Percentiles rank a stretch among this genome's conserved stretches.
These are phyloP conservation scores for Oncorhynchus keta DNA, from an alignment of 2,113 vertebrate species.

Conservation along the genomic window DNA sequence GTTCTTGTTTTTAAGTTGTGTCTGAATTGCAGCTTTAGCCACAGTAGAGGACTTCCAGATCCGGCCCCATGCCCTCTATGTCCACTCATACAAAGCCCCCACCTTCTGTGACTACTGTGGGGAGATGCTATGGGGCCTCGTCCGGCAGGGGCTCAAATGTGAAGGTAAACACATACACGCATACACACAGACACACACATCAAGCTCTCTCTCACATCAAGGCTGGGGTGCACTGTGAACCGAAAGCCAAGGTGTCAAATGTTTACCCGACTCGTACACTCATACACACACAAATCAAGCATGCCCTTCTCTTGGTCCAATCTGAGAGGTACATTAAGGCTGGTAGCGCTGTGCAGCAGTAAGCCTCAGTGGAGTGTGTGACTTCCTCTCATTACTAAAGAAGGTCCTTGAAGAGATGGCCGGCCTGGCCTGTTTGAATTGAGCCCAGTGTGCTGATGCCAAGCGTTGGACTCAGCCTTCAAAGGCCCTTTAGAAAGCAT, in stretches of 20 bases:
- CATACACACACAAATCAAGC: neutral
- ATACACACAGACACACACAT: neutral
- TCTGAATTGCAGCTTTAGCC: conserved; percentile 84
- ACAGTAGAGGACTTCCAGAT: conserved; percentile 99
- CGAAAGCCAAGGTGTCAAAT: too few species aligned
- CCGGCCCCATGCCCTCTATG: conserved; percentile 94
- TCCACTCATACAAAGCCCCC: conserved; percentile 98
- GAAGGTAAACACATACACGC: conserved; percentile 82
- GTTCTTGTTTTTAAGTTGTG: conserved; percentile 42
- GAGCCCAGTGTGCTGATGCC: conserved; percentile 19
- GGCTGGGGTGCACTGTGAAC: neutral
- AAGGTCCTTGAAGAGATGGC: conserved; percentile 39
- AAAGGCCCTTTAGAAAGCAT: conserved; percentile 18
- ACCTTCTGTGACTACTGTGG: conserved; percentile 99
- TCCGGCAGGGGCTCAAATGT: conserved; percentile 97
- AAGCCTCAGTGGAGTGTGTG: conserved; percentile 32
- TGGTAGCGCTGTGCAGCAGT: neutral
- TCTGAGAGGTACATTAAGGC: neutral
- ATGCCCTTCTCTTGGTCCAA: neutral
- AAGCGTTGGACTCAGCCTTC: conserved; percentile 28
- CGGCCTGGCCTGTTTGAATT: conserved; percentile 30
- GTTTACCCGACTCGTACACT: conserved; percentile 3
- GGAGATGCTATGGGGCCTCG: conserved; percentile 99
- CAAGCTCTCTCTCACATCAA: conserved; percentile 7
- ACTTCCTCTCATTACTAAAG: conserved; percentile 25